Base-by-base conservation (phyloP, 1,140 invertebrate genomes). In the Homarus americanus region DNA sequence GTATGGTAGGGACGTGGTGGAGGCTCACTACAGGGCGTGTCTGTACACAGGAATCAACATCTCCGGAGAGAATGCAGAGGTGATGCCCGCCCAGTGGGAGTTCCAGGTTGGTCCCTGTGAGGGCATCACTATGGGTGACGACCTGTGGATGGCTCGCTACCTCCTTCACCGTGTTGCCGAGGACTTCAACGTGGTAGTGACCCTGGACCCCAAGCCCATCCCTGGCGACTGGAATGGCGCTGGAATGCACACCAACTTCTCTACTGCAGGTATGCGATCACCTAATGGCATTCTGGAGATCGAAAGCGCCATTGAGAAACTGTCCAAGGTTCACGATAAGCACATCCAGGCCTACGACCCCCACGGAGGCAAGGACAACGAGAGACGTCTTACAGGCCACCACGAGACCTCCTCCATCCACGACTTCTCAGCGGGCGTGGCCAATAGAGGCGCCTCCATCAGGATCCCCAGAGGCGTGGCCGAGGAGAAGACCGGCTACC, bases 1-100 rank as follows among this genome's bases (percentile, higher is more conserved):
- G 0, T 98, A 97, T 92, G 99, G 97, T 0, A 95, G 99, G 38
- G 98, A 99, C 94, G 96, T 99, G 84, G 97, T 98, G 58, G 98
- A 99, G 94, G 97, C 97, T 28, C 98, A 99, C 93, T 96, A 96
- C 93, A 94, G 96, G 41, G 96, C 96, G 83, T 98, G 97, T 93
- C 95, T 99, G 1, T 99, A 98, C 93, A 97, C 98, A 82, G 98
- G 98, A 20, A 96, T 99, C 66, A 96, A 97, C 73, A 97, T 99
- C 87, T 96, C 96, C 83, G 98, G 98, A 34, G 97, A 96, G 20
- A 99, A 99, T 94, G 98, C 98, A 2, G 98, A 99, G 94, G 98
- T 98, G 12, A 98, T 98, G 96, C 87, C 87, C 3, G 87, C 87
- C 69, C 87, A 90, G 79, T 90, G 87, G 87, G 87, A 90, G 69